phyloP scores from a whole-genome alignment of 2,888 invertebrate species.

The Orchestes rusci region DNA sequence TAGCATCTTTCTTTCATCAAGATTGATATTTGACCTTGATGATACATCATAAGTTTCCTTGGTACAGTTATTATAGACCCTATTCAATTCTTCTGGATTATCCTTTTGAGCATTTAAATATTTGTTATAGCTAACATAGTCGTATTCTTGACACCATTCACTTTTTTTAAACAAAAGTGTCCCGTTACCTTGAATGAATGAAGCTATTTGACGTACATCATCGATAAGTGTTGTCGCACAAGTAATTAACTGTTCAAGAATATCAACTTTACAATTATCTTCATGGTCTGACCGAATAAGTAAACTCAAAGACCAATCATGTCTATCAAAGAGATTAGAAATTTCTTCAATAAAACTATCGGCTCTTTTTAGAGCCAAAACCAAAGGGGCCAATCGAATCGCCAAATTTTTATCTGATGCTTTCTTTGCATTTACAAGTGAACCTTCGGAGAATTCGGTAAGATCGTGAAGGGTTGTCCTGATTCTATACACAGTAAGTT shows the following conservation, averaged over 20 bases:
- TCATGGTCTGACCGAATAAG: conserved; percentile 40
- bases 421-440: conserved; percentile 63
- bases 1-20: conserved; percentile 76
- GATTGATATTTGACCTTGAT: too few species aligned
- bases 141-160: conserved; percentile 55
- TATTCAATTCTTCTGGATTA: too few species aligned
- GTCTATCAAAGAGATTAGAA: conserved; percentile 63
- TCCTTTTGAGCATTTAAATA: too few species aligned
- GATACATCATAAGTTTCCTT: conserved; percentile 63
- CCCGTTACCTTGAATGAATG: conserved; percentile 84
- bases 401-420: conserved; percentile 51
- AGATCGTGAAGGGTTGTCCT: conserved; percentile 79
- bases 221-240: conserved; percentile 81
- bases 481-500: conserved; percentile 69
- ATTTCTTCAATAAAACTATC: conserved; percentile 74
- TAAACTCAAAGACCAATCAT: conserved; percentile 70
- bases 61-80: conserved; percentile 46
- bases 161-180: conserved; percentile 66
- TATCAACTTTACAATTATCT: conserved; percentile 62
- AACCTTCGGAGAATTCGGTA: conserved; percentile 82
- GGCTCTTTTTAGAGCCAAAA: conserved; percentile 72
- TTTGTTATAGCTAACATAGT: conserved; percentile 85
- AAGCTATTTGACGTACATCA: conserved; percentile 83
- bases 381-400: conserved; percentile 68
- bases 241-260: conserved; percentile 81